Conservation (phyloP, 2,797 vertebrate genomes). For the Syngnathus rostellatus region DNA sequence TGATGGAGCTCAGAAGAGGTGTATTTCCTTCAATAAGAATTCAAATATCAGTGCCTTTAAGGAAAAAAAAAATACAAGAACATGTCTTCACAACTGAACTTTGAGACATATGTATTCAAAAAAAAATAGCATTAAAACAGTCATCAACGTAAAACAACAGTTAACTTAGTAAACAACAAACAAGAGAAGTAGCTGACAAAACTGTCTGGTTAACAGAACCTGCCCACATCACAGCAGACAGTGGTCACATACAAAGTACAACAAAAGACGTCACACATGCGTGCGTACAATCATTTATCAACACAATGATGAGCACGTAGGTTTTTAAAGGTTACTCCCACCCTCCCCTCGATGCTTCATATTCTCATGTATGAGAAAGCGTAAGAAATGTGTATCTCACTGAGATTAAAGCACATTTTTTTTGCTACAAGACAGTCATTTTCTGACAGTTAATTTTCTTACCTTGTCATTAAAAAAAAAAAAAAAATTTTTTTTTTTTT, state of each 20-base stretch:
- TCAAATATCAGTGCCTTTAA: constrained; percentile 93
- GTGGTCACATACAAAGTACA: constrained; percentile 97
- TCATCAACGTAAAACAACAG: constrained; percentile 77
- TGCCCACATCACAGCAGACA: constrained; percentile 83
- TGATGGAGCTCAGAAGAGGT: constrained; percentile 83
- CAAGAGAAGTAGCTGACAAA: constrained; percentile 78
- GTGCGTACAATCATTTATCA: constrained; percentile 96
- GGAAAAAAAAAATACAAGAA: constrained; percentile 59
- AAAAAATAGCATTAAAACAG: constrained; percentile 58
- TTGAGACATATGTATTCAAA: constrained; percentile 52
- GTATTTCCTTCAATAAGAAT: constrained; percentile 83
- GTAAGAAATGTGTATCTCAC: constrained; percentile 98
- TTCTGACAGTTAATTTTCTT: constrained; percentile 75
- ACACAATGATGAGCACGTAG: constrained; percentile 97
- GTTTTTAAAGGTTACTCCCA: constrained; percentile 68
- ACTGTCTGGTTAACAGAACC: constrained; percentile 87
- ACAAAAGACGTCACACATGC: constrained; percentile 94
- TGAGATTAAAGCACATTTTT: constrained; percentile 99
- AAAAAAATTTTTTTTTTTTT: constrained; percentile 42
- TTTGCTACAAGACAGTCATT: constrained; percentile 99
- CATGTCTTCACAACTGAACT: constrained; percentile 73
- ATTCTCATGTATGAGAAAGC: constrained; percentile 99
- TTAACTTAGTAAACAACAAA: constrained; percentile 94
- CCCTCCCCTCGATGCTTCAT: constrained; percentile 79
- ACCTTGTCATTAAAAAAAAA: constrained; percentile 85